Conservation (phyloP, 1,140 invertebrate species). For the Lepeophtheirus salmonis region DNA sequence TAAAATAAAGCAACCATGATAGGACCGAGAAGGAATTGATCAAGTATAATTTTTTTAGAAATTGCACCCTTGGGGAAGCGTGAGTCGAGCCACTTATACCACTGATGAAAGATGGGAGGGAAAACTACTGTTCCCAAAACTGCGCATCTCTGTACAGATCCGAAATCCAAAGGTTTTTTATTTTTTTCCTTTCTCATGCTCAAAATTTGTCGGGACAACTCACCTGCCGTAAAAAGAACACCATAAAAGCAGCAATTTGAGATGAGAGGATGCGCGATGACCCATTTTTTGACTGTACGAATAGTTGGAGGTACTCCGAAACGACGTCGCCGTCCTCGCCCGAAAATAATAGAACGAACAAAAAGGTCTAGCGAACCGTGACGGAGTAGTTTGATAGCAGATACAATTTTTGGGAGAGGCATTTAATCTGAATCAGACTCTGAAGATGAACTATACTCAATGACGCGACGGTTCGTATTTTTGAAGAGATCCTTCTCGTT, state of each 20-base stretch:
- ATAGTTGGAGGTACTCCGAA: not conserved
- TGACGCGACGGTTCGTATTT: slow-evolving; percentile 11
- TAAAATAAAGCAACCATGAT: not conserved
- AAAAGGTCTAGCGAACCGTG: not conserved
- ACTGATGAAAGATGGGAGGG: slow-evolving; percentile 7
- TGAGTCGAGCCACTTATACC: slow-evolving; percentile 9
- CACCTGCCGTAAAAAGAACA: not conserved
- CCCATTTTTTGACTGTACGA: not conserved
- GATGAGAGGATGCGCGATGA: not conserved
- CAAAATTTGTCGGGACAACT: not conserved
- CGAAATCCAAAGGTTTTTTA: not conserved
- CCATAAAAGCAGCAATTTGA: not conserved
- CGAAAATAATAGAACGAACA: not conserved
- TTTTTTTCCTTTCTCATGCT: not conserved
- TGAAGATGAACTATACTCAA: not conserved
- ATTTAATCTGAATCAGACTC: not conserved
- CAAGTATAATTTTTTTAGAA: not conserved
- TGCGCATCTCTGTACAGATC: slow-evolving; percentile 4
- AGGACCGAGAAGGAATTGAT: slow-evolving; percentile 5
- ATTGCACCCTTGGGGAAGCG: slow-evolving; percentile 4
- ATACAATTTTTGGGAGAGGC: not conserved
- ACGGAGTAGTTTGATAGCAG: not conserved
- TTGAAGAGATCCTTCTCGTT: slow-evolving; percentile 12
- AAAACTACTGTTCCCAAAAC: not conserved
- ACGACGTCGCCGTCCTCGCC: not conserved